A percentile compares a stretch with the other conserved stretches of the same genome.
These are phyloP conservation scores for Drosophila eugracilis DNA, from an alignment of 1,140 invertebrate genomes.

Conservation along the genomic window DNA sequence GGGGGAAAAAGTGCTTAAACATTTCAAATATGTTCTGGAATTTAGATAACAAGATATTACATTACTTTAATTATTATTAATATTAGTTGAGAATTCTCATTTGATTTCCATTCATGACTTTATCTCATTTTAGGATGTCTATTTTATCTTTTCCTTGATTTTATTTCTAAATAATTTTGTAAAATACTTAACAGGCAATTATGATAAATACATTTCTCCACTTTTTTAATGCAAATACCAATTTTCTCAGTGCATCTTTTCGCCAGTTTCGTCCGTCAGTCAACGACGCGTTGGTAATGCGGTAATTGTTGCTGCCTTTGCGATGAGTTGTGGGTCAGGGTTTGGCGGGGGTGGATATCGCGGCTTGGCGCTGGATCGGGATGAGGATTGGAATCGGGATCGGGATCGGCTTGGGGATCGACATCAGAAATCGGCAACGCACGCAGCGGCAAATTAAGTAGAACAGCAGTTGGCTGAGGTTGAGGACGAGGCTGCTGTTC, in stretches of 20 bases:
- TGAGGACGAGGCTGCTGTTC: slow-evolving; percentile 48
- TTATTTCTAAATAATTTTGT: not conserved
- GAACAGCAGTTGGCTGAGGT: slow-evolving; percentile 65
- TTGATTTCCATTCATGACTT: no score
- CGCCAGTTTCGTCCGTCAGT: slow-evolving; percentile 49
- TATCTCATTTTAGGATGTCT: no score
- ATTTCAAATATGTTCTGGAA: not conserved
- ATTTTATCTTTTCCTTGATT: no score
- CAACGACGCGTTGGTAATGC: slow-evolving; percentile 76
- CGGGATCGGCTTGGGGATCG: slow-evolving; percentile 37
- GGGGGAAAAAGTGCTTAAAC: not conserved
- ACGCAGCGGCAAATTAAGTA: slow-evolving; percentile 82
- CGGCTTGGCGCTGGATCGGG: slow-evolving; percentile 15
- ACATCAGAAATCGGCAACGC: slow-evolving; percentile 72
- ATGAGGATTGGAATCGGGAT: slow-evolving; percentile 24
- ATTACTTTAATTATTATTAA: not conserved
- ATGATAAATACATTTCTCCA: no score
- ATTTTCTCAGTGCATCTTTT: slow-evolving; percentile 13
- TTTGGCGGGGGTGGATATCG: slow-evolving; percentile 6
- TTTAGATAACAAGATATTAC: not conserved
- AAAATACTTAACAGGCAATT: not conserved
- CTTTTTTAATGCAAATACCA: no score
- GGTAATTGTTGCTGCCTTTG: slow-evolving; percentile 74
- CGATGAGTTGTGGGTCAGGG: slow-evolving; percentile 31
- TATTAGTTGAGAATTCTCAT: no score